Conservation (phyloP, 2,797 vertebrate genomes). For the Novumbra hubbsi region DNA sequence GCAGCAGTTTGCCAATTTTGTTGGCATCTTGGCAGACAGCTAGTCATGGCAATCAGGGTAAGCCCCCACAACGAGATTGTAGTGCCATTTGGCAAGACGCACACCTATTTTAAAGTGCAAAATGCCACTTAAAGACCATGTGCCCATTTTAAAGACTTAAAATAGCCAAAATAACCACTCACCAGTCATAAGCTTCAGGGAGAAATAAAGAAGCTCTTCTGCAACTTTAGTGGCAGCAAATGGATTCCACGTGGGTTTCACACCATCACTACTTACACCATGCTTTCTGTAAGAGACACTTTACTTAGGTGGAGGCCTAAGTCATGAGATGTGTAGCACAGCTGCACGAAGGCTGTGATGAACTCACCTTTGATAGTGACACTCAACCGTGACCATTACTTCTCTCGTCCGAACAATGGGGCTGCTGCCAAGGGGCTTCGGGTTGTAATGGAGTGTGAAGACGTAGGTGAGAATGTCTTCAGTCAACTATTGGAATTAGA, state of each 20-base stretch:
- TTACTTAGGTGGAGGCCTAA: neutral
- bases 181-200: constrained; percentile 46
- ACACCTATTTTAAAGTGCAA: neutral
- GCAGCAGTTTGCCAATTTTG: neutral
- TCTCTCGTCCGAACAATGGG: constrained; percentile 44
- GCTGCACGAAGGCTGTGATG: neutral
- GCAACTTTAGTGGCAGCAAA: constrained; percentile 14
- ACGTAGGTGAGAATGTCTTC: constrained; percentile 51
- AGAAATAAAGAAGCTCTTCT: constrained; percentile 51
- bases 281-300: constrained; percentile 32
- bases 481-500: constrained; percentile 46
- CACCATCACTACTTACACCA: constrained; percentile 36
- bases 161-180: neutral
- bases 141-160: neutral
- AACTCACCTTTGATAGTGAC: constrained; percentile 57
- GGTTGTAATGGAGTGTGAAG: constrained; percentile 53
- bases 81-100: neutral
- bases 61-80: neutral
- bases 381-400: constrained; percentile 36
- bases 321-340: neutral
- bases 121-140: neutral
- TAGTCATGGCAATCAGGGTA: neutral
- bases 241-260: constrained; percentile 50
- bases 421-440: constrained; percentile 32
- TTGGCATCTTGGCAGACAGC: neutral